phyloP scores from a whole-genome alignment of 2,888 invertebrate genomes.

The Priocnemis perturbator region DNA sequence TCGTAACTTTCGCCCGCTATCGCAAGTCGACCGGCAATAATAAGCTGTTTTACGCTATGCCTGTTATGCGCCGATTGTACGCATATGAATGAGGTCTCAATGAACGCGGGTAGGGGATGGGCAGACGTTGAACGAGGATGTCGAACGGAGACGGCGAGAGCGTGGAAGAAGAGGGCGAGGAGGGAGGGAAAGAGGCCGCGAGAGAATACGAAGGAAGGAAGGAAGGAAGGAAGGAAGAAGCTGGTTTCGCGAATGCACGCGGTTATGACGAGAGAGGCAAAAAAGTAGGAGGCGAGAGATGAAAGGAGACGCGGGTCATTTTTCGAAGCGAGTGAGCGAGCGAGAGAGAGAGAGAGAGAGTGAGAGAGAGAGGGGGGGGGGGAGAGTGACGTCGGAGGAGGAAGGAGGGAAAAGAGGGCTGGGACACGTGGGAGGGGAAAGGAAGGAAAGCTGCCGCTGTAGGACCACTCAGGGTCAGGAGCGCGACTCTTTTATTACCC shows the following conservation, averaged over 20 bases:
- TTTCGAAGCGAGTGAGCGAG: not conserved
- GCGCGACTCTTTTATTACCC: slow-evolving; percentile 16
- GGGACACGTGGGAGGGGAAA: not conserved
- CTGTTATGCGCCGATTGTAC: slow-evolving; percentile 35
- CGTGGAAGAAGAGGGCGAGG: not conserved
- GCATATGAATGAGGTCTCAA: slow-evolving; percentile 45
- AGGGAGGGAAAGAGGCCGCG: not conserved
- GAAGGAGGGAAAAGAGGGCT: slow-evolving; percentile 12
- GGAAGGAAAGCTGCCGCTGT: slow-evolving; percentile 14
- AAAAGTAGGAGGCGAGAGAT: not conserved
- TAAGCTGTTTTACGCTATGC: slow-evolving; percentile 33
- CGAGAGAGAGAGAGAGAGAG: slow-evolving; percentile 7
- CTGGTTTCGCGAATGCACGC: slow-evolving; percentile 35
- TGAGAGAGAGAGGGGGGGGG: slow-evolving; percentile 17
- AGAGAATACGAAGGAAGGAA: slow-evolving; percentile 8
- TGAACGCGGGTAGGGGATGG: slow-evolving; percentile 21
- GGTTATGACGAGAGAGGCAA: slow-evolving; percentile 23
- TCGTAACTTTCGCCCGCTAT: slow-evolving; percentile 30
- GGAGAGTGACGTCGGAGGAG: slow-evolving; percentile 13
- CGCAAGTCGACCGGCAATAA: slow-evolving; percentile 24
- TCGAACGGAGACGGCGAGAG: not conserved
- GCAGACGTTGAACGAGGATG: not conserved
- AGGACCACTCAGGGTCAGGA: slow-evolving; percentile 27
- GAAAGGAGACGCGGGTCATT: not conserved
- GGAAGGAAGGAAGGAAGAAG: slow-evolving; percentile 17